These are phyloP conservation scores for Dicyrtoma fusca DNA, from an alignment of 2,888 invertebrate species.

Conservation along the genomic window DNA sequence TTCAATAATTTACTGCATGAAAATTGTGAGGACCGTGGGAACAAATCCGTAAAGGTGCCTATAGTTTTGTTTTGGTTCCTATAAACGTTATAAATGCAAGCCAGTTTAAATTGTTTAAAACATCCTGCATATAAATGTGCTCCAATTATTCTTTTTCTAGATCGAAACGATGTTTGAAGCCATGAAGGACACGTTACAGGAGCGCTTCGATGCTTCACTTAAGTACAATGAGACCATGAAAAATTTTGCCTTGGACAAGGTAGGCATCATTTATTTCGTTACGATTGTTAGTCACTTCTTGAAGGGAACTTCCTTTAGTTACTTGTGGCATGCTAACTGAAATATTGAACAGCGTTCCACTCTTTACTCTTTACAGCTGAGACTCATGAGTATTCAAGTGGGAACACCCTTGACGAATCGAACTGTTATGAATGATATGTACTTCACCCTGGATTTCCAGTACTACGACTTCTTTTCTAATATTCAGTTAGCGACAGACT, in stretches of 20 bases:
- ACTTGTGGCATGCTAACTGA: no score
- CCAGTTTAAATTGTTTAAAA: not conserved
- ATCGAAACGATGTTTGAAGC: constrained; percentile 58
- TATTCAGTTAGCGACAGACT: constrained; percentile 62
- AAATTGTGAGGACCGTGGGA: constrained; percentile 54
- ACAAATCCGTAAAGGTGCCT: constrained; percentile 44
- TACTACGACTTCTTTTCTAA: constrained; percentile 64
- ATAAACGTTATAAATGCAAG: not conserved
- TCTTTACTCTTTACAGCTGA: constrained; percentile 59
- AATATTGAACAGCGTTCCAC: no score
- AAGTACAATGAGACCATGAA: constrained; percentile 57
- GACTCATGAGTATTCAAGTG: constrained; percentile 61
- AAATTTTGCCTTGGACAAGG: constrained; percentile 60
- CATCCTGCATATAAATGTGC: no score
- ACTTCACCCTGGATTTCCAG: constrained; percentile 61
- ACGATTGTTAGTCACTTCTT: not conserved
- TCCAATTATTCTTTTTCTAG: constrained; percentile 53
- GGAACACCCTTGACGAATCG: constrained; percentile 61
- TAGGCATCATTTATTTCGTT: constrained; percentile 51
- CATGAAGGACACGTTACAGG: constrained; percentile 56
- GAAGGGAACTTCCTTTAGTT: not conserved
- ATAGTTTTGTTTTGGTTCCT: not conserved
- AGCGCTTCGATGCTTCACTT: constrained; percentile 55
- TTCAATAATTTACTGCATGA: constrained; percentile 61
- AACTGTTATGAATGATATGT: constrained; percentile 60